These are phyloP conservation scores for Budorcas taxicolor DNA, from an alignment of 2,113 vertebrate species.

Conservation along the genomic window DNA sequence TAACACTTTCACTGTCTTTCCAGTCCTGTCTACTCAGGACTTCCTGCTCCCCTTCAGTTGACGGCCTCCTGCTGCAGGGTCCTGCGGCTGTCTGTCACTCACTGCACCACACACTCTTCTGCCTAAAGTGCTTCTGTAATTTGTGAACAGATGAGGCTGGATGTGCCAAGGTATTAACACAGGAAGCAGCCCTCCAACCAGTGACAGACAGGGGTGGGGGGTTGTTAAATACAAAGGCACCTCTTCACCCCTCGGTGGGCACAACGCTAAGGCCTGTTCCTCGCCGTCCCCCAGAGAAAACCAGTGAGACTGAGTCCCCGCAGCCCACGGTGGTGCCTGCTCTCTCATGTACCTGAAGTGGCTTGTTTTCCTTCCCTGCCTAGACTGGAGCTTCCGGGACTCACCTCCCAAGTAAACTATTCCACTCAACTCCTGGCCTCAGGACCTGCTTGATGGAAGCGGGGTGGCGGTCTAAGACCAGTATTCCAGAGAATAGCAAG, in stretches of 20 bases:
- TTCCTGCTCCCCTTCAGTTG: background rate
- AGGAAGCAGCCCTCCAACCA: background rate
- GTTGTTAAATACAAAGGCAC: background rate
- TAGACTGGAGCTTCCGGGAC: background rate
- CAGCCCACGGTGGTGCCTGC: background rate
- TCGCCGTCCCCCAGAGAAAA: background rate
- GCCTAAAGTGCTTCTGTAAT: background rate
- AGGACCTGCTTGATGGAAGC: background rate
- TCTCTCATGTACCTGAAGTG: background rate
- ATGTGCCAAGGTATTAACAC: background rate
- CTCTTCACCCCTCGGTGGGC: background rate
- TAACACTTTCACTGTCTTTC: background rate
- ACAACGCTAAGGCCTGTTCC: background rate
- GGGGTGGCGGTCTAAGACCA: background rate
- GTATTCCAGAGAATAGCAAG: background rate
- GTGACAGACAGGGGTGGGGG: background rate
- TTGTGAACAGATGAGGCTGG: background rate
- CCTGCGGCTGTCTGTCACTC: background rate
- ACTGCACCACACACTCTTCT: background rate
- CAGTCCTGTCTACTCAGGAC: background rate
- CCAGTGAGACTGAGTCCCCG: background rate
- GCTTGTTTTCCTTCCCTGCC: background rate
- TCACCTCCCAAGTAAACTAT: background rate
- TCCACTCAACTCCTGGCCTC: background rate
- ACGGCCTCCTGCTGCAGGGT: background rate